Evolutionary conservation across 2,888 invertebrate genomes (phyloP).

Genomic region (Hyposoter didymator): DNA sequence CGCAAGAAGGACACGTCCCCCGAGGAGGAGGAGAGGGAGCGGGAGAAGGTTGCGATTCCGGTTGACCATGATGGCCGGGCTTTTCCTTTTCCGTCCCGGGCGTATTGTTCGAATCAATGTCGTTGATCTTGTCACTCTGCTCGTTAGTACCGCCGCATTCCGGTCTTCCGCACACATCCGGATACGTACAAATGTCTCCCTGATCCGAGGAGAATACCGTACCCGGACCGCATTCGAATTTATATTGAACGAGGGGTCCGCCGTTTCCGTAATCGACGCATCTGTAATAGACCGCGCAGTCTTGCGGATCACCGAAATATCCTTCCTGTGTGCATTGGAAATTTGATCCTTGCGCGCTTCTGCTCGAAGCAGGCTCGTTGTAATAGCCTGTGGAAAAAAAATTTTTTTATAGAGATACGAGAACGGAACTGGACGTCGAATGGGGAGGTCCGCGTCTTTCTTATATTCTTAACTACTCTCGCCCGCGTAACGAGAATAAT

Average conservation of each 20-base stretch:
- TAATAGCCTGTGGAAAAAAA: slow-evolving; percentile 52
- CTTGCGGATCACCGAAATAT: slow-evolving; percentile 89
- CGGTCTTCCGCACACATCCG: slow-evolving; percentile 88
- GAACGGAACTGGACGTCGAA: neutral
- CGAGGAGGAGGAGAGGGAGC: slow-evolving; percentile 33
- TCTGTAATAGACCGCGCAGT: slow-evolving; percentile 91
- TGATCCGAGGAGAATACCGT: slow-evolving; percentile 87
- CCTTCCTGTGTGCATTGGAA: slow-evolving; percentile 89
- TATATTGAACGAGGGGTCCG: slow-evolving; percentile 86
- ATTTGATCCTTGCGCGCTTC: slow-evolving; percentile 11
- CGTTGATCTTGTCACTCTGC: slow-evolving; percentile 83
- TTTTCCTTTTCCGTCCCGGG: slow-evolving; percentile 61
- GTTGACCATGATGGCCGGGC: slow-evolving; percentile 50
- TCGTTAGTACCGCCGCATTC: slow-evolving; percentile 88
- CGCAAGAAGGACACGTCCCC: slow-evolving; percentile 26
- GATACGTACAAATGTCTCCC: slow-evolving; percentile 90
- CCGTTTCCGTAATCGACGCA: slow-evolving; percentile 88
- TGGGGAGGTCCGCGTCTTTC: neutral
- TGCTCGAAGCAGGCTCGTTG: neutral
- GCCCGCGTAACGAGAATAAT: neutral
- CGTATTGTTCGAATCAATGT: slow-evolving; percentile 64
- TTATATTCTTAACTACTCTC: neutral
- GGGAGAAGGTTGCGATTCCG: slow-evolving; percentile 54
- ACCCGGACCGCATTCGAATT: slow-evolving; percentile 90
- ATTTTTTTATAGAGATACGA: neutral